Evolutionary conservation across 2,888 invertebrate genomes (phyloP).

Genomic region (Capitulum mitella): DNA sequence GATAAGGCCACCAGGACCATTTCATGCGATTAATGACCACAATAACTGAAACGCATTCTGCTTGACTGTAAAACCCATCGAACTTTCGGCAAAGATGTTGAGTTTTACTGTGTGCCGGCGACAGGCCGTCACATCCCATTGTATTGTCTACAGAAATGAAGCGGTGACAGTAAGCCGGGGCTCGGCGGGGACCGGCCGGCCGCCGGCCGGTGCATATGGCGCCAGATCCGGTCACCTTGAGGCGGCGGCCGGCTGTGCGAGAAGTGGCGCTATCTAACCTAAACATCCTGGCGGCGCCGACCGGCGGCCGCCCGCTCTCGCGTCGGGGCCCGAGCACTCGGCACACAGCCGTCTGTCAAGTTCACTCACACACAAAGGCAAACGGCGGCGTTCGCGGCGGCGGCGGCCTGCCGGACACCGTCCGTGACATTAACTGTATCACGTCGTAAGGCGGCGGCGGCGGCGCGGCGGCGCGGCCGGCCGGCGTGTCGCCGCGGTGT

Average conservation of each 20-base stretch:
- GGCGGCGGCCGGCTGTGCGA: not conserved
- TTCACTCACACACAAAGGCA: not conserved
- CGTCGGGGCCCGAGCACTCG: too few species aligned
- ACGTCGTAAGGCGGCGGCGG: slow-evolving; percentile 3
- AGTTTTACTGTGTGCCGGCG: not conserved
- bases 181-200: not conserved
- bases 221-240: not conserved
- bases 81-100: not conserved
- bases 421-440: slow-evolving; percentile 22
- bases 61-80: not conserved
- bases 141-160: not conserved
- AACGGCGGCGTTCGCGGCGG: not conserved
- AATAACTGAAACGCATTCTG: too few species aligned
- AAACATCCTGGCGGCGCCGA: not conserved
- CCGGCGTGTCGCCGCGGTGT: not conserved
- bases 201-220: not conserved
- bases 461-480: too few species aligned
- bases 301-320: too few species aligned
- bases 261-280: not conserved
- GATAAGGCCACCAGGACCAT: too few species aligned
- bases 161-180: not conserved
- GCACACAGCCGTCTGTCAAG: not conserved
- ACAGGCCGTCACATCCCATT: not conserved
- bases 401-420: not conserved
- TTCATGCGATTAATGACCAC: too few species aligned